Percentiles rank a stretch among this genome's conserved stretches.
These are phyloP conservation scores for Stenchaetothrips biformis DNA, from an alignment of 2,888 invertebrate genomes.

Conservation along the genomic window DNA sequence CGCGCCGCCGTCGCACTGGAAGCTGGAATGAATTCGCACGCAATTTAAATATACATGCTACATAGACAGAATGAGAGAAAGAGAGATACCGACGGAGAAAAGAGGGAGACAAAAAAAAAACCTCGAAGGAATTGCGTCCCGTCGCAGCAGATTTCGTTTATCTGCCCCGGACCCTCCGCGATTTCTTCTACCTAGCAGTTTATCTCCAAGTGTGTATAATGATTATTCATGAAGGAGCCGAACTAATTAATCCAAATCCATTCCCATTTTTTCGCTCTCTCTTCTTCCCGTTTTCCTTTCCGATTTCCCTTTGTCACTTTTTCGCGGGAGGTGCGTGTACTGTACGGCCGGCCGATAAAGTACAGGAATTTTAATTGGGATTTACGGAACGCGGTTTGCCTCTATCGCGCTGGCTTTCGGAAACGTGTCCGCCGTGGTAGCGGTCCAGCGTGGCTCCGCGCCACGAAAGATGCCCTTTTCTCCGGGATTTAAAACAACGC, in stretches of 20 bases:
- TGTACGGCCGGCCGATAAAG: neutral
- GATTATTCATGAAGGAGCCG: conserved; percentile 7
- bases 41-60: conserved; percentile 9
- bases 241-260: conserved; percentile 19
- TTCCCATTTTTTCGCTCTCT: neutral
- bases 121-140: too few relatives aligned
- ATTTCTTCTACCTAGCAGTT: neutral
- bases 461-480: too few relatives aligned
- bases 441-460: too few relatives aligned
- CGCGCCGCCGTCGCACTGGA: too few relatives aligned
- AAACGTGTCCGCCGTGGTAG: too few relatives aligned
- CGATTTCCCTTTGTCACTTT: neutral
- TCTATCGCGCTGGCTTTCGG: too few relatives aligned
- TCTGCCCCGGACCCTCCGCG: neutral
- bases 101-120: neutral
- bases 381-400: neutral
- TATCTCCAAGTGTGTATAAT: conserved; percentile 8
- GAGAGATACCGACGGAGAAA: neutral
- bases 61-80: neutral
- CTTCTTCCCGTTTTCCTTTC: neutral
- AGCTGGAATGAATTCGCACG: neutral
- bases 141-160: neutral
- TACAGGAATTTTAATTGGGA: conserved; percentile 13
- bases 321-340: neutral
- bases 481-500: too few relatives aligned